Conservation (phyloP, 2,113 vertebrate genomes). For the Chrysochloris asiatica region DNA sequence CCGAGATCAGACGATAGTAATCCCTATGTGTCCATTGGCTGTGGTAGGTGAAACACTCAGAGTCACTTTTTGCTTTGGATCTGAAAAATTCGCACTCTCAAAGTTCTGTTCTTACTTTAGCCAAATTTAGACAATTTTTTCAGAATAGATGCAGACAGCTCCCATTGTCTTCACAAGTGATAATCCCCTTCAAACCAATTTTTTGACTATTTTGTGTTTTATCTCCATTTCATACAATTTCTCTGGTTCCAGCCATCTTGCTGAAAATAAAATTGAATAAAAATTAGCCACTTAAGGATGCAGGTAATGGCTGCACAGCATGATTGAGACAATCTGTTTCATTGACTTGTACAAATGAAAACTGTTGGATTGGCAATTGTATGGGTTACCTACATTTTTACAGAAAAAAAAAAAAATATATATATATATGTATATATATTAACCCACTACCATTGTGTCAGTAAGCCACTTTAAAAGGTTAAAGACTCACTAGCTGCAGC, state of each 20-base stretch:
- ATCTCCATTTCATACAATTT: background rate
- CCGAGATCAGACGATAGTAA: background rate
- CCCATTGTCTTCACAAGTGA: background rate
- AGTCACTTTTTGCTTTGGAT: background rate
- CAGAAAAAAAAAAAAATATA: background rate
- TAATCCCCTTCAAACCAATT: background rate
- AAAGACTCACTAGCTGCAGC: background rate
- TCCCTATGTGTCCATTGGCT: background rate
- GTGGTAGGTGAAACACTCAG: background rate
- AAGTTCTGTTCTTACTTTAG: background rate
- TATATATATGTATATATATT: no score
- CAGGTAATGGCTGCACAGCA: background rate
- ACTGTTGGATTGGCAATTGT: background rate
- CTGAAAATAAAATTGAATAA: slow-evolving; percentile 21
- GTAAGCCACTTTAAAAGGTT: background rate
- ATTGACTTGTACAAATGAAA: background rate
- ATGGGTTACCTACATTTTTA: background rate
- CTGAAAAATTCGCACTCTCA: background rate
- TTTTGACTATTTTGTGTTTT: background rate
- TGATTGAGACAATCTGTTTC: background rate
- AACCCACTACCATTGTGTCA: background rate
- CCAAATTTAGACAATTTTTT: background rate
- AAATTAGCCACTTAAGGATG: background rate
- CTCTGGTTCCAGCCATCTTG: background rate
- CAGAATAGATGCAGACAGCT: background rate